Evolutionary conservation across 37 sponge, comb jelly and placozoan species (phyloP).

Genomic region (Mnemiopsis leidyi): DNA sequence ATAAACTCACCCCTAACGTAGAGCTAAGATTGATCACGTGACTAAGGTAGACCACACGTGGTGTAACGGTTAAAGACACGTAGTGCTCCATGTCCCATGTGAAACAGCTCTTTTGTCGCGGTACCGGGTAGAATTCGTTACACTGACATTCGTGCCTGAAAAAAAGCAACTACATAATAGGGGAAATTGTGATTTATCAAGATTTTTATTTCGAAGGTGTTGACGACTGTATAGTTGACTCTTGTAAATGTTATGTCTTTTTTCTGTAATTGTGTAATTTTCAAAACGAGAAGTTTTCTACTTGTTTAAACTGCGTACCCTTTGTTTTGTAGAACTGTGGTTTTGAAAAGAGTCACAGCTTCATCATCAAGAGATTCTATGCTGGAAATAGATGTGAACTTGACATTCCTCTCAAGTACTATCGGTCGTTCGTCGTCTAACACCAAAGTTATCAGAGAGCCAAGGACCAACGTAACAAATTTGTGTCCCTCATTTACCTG

Average conservation of each 20-base stretch:
- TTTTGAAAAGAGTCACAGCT: background rate
- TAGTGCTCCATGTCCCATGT: background rate
- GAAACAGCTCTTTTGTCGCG: background rate
- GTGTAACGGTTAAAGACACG: background rate
- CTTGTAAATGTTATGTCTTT: too few species aligned
- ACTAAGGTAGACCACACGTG: background rate
- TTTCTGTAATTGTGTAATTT: too few species aligned
- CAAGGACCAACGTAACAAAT: background rate
- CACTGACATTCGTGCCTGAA: conserved; percentile 16
- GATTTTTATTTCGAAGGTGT: too few species aligned
- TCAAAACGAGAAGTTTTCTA: too few species aligned
- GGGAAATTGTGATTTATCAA: too few species aligned
- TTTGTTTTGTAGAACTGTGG: background rate
- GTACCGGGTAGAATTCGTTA: background rate
- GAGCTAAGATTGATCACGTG: background rate
- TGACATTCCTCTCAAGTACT: background rate
- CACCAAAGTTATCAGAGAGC: background rate
- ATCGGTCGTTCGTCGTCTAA: background rate
- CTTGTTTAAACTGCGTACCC: background rate
- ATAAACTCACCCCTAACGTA: background rate
- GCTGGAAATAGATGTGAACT: background rate
- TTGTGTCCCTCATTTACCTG: too few species aligned
- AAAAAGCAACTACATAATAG: too few species aligned
- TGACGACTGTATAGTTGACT: too few species aligned
- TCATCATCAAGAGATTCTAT: background rate